phyloP scores from a whole-genome alignment of 2,888 invertebrate species.

The Ennomos quercinarius region DNA sequence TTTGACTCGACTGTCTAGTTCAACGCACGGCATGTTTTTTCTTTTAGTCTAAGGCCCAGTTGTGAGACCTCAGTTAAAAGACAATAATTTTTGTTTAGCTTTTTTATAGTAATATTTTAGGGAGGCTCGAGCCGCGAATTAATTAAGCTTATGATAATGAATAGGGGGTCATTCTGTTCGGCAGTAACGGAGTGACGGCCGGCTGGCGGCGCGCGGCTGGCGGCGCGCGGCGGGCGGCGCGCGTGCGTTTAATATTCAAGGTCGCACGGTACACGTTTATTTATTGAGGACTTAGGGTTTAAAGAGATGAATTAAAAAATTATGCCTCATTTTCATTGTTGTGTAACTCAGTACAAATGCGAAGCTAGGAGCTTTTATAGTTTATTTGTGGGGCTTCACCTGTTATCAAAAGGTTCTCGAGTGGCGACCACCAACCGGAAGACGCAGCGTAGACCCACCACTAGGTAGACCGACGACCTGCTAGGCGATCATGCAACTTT shows the following conservation, averaged over 20 bases:
- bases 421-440: too few species aligned
- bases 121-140: constrained; percentile 26
- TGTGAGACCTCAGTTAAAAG: constrained; percentile 12
- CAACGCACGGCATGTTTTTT: too few species aligned
- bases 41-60: neutral
- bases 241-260: constrained; percentile 12
- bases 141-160: constrained; percentile 42
- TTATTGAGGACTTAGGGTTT: constrained; percentile 16
- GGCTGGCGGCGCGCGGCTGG: too few species aligned
- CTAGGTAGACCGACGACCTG: too few species aligned
- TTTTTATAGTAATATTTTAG: constrained; percentile 15
- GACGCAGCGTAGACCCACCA: too few species aligned
- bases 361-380: too few species aligned
- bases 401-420: too few species aligned
- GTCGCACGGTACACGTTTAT: constrained; percentile 7
- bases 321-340: too few species aligned
- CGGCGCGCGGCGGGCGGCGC: neutral
- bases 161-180: constrained; percentile 33
- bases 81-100: constrained; percentile 29
- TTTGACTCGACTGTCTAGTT: too few species aligned
- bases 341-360: too few species aligned
- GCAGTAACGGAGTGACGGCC: constrained; percentile 3
- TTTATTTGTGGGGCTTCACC: too few species aligned
- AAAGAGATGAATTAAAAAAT: neutral
- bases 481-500: too few species aligned